Conservation (phyloP, 2,113 vertebrate genomes). For the Solea solea region DNA sequence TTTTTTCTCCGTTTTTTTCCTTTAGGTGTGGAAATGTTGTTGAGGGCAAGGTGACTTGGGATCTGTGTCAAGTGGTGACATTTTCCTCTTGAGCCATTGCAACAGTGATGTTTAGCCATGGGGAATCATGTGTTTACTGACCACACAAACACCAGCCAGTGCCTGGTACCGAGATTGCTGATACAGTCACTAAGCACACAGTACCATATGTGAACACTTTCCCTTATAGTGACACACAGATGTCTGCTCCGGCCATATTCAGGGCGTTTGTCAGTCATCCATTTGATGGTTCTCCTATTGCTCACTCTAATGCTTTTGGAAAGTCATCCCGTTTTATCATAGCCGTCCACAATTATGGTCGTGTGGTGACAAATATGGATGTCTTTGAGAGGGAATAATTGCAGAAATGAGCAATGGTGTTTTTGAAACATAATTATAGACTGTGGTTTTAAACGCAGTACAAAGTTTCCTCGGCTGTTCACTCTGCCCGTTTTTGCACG, state of each 20-base stretch:
- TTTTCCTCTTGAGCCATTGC: background rate
- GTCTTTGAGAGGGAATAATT: constrained; percentile 15
- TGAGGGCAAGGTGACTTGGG: constrained; percentile 8
- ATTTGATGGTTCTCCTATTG: constrained; percentile 40
- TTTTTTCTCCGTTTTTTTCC: constrained; percentile 38
- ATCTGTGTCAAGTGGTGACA: background rate
- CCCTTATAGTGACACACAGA: constrained; percentile 50
- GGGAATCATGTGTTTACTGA: constrained; percentile 74
- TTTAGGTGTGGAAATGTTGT: background rate
- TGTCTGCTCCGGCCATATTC: constrained; percentile 61
- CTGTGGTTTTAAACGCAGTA: constrained; percentile 6
- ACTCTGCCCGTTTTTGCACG: constrained; percentile 10
- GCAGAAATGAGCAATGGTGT: constrained; percentile 25
- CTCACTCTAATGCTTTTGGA: constrained; percentile 24
- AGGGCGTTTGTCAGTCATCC: constrained; percentile 62
- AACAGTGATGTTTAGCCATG: constrained; percentile 16
- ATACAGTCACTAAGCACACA: constrained; percentile 51
- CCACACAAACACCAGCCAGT: constrained; percentile 58
- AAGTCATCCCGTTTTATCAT: constrained; percentile 25
- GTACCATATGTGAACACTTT: constrained; percentile 41
- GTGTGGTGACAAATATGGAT: constrained; percentile 22
- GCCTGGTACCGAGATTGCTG: constrained; percentile 48
- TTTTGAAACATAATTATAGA: constrained; percentile 45
- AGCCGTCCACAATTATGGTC: constrained; percentile 36
- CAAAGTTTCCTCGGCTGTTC: constrained; percentile 17